Base-by-base conservation (phyloP, 2,113 vertebrate species). In the Callithrix jacchus region DNA sequence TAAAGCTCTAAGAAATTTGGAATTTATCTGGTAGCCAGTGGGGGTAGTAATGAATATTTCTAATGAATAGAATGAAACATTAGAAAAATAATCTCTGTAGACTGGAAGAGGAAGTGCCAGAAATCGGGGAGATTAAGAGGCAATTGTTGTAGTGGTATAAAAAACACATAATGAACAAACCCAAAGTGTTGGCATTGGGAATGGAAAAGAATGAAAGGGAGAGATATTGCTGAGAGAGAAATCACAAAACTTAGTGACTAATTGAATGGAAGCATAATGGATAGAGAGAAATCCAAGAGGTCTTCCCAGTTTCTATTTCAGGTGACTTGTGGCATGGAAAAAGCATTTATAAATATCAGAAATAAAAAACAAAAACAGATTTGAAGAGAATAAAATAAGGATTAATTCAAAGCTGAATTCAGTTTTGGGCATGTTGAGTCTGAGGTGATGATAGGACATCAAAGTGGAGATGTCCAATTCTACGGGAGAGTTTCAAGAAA, bases 211-310 rank as follows among this genome's bases (percentile, higher is more conserved):
- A 85, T 73, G 21, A 13, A 74, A 84, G n/a, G 13, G 20, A 84
- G 9, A 89, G 16, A n/a, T 37, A 84, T 37, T 71, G 27, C 17
- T 66, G 17, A 90, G 11, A 68, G 40, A 6, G 23, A 89, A 56
- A 68, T 95, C 32, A 73, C 30, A 54, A 73, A 93, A 84, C 10
- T 4, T 84, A 91, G 11, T 87, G 81, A 84, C 8, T 89, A 68
- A 74, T 3, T 89, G 87, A 27, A 73, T 70, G 35, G 27, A 37
- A 35, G 12, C 52, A 30, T 47, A 83, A 80, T 47, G 35, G 45
- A 45, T 58, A 94, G 61, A 87, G 17, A 97, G 25, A 88, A 90
- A 87, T 96, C 54, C 84, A 87, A 92, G 17, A 10, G 83, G 21
- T 76, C 30, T 80, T 47, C 37, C 25, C 45, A 74, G 18, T 92